phyloP scores from a whole-genome alignment of 2,113 vertebrate genomes.

The Neogobius melanostomus region DNA sequence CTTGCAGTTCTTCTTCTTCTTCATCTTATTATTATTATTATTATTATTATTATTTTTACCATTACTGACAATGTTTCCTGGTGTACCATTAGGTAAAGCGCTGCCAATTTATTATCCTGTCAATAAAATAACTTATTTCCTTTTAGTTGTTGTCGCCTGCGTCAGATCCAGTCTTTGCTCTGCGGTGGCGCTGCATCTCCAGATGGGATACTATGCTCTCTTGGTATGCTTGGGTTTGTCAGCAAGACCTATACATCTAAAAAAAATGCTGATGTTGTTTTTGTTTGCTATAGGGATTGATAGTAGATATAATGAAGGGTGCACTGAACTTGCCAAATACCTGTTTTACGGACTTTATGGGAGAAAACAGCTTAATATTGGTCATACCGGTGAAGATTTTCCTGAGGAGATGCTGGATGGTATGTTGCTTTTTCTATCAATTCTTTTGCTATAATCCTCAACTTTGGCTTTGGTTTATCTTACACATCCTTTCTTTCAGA shows the following conservation, averaged over 20 bases:
- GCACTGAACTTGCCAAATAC: constrained; percentile 91
- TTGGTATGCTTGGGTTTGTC: constrained; percentile 73
- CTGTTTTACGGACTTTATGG: constrained; percentile 93
- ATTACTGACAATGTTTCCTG: too few species aligned
- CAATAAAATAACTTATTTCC: background rate
- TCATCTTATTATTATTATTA: too few species aligned
- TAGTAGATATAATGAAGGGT: constrained; percentile 94
- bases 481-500: constrained; percentile 71
- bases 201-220: constrained; percentile 91
- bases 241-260: background rate
- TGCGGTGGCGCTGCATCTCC: constrained; percentile 78
- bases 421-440: constrained; percentile 44
- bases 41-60: too few species aligned
- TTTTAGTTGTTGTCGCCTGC: constrained; percentile 86
- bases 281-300: constrained; percentile 85
- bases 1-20: too few species aligned
- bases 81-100: too few species aligned
- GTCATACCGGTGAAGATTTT: constrained; percentile 81
- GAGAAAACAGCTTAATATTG: constrained; percentile 80
- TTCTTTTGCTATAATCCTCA: background rate
- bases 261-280: background rate
- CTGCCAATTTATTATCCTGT: too few species aligned
- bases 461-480: background rate
- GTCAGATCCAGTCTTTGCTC: constrained; percentile 87
- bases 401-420: constrained; percentile 94